phyloP scores from a whole-genome alignment of 2,797 vertebrate genomes.

The Fringilla coelebs region DNA sequence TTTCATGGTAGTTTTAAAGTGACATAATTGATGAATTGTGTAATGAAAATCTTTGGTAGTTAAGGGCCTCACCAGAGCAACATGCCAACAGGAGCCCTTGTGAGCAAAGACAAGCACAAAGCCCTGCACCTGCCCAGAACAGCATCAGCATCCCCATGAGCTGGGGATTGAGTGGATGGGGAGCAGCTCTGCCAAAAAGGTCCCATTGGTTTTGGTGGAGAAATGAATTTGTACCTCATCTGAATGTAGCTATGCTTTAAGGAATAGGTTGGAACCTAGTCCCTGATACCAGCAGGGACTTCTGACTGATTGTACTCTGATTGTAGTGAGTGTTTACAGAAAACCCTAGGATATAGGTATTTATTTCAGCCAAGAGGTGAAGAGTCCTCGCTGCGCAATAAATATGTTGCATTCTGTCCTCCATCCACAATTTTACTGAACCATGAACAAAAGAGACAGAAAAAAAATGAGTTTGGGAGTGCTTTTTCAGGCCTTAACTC shows the following conservation, averaged over 20 bases:
- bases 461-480: background rate
- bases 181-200: background rate
- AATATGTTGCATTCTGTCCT: background rate
- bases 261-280: background rate
- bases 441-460: background rate
- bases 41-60: background rate
- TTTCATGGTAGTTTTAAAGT: background rate
- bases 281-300: background rate
- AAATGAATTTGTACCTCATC: background rate
- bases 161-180: background rate
- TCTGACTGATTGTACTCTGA: background rate
- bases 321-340: background rate
- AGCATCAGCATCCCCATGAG: background rate
- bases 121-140: background rate
- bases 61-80: background rate
- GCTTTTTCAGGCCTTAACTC: background rate
- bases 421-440: background rate
- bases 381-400: background rate
- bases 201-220: background rate
- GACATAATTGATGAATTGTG: background rate
- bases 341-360: background rate
- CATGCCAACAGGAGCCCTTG: background rate
- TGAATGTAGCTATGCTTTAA: background rate
- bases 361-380: background rate
- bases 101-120: background rate